Base-by-base conservation (phyloP, 1,140 invertebrate genomes). In the Carcinoscorpius rotundicauda region DNA sequence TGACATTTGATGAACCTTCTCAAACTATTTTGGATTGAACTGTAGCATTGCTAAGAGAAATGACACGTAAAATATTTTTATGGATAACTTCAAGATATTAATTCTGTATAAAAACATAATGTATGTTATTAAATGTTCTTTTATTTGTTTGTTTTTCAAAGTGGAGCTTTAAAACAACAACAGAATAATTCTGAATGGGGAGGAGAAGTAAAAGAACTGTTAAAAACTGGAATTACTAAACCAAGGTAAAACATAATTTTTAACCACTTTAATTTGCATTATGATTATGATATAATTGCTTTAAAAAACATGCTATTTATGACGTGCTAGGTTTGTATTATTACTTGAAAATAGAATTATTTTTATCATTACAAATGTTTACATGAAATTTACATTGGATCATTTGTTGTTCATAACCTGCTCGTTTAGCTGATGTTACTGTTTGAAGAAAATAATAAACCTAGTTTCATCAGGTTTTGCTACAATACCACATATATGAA, bases 101-200 rank as follows among this genome's bases (percentile, higher is more conserved):
- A 29, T 29, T 29, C 29, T 29, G 29, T 29, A 29, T 29, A 0
- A 29, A 29, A 29, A 29, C 29, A 29, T 29, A 29, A 29, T 29
- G 29, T 29, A 29, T 29, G 29, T 29, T 29, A 29, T 29, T 29
- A 29, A 29, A 29, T 29, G 29, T 29, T 29, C 29, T 53, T 53
- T 56, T 64, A 61, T 64, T 50, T 52, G 61, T 49, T 61, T 52
- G 51, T 66, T 65, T 70, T 64, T 71, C 77, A 49, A 70, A 90
- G 87, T 63, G 85, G 85, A 51, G 84, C 84, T 3, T 75, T 93
- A 3, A 82, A 81, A 61, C 84, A 86, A 66, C 89, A 91, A 68
- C 82, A 85, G 72, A 81, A 82, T 65, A 86, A 82, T 71, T 73
- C 81, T 10, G 87, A 90, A 66, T 93, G 88, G 89, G 87, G 89